Percentiles rank a stretch among this genome's conserved stretches.
These are phyloP conservation scores for Beroe forskalii DNA, from an alignment of 37 sponge, comb jelly and placozoan species.

Conservation along the genomic window DNA sequence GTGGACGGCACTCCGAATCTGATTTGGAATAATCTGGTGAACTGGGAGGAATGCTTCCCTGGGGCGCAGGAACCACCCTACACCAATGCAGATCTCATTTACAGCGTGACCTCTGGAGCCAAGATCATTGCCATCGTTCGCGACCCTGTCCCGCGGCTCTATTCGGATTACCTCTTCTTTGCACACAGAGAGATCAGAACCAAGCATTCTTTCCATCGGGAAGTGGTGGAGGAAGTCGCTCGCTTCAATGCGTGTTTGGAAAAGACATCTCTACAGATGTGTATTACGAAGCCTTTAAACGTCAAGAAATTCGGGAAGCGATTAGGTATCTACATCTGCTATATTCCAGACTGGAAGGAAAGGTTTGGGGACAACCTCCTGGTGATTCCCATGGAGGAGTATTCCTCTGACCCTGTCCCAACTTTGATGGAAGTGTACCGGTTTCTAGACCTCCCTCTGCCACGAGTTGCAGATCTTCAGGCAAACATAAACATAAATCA, in stretches of 20 bases:
- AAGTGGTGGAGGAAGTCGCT: not conserved
- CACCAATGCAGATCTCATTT: no score
- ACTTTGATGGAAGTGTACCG: not conserved
- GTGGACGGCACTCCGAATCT: no score
- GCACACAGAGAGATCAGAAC: not conserved
- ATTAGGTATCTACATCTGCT: conserved; percentile 13
- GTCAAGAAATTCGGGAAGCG: not conserved
- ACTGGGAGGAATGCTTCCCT: no score
- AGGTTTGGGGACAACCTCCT: not conserved
- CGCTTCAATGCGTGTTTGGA: conserved; percentile 10
- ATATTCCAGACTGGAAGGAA: not conserved
- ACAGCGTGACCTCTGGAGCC: not conserved
- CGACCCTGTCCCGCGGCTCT: not conserved
- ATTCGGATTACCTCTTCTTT: conserved; percentile 9
- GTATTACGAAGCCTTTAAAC: not conserved
- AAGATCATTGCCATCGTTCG: not conserved
- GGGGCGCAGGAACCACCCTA: no score
- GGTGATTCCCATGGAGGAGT: not conserved
- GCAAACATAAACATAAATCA: not conserved
- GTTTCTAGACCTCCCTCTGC: not conserved
- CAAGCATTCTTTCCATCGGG: not conserved
- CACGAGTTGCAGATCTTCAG: not conserved
- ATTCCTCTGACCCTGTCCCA: not conserved
- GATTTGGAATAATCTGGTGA: no score
- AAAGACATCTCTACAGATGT: not conserved